phyloP scores from a whole-genome alignment of 2,113 vertebrate genomes.

The Jaculus jaculus region DNA sequence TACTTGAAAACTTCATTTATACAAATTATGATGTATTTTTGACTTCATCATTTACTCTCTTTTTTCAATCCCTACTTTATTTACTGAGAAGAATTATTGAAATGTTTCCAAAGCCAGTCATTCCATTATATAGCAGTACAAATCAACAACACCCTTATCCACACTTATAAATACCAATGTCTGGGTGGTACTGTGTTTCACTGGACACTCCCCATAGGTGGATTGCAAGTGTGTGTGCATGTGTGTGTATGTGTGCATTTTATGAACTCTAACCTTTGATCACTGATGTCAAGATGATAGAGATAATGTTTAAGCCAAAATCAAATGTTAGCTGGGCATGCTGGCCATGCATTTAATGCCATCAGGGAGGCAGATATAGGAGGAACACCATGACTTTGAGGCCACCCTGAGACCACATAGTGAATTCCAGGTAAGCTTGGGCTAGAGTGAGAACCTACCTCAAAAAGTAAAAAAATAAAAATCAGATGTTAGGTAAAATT shows the following conservation, averaged over 20 bases:
- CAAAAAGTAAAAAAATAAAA: too few species aligned
- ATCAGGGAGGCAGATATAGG: too few species aligned
- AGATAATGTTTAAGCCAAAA: slow-evolving; percentile 33
- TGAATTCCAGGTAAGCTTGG: too few species aligned
- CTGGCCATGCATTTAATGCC: too few species aligned
- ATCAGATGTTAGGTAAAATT: too few species aligned
- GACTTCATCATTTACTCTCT: not conserved
- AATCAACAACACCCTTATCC: too few species aligned
- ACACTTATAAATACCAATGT: not conserved
- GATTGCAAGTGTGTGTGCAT: not conserved
- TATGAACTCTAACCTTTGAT: not conserved
- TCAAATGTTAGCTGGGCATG: not conserved
- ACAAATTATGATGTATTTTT: not conserved
- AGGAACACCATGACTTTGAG: too few species aligned
- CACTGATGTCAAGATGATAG: not conserved
- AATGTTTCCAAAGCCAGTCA: not conserved
- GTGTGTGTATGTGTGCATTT: not conserved
- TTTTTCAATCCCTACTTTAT: not conserved
- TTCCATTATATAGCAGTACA: not conserved
- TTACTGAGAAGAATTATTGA: not conserved
- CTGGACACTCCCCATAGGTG: not conserved
- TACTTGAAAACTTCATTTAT: not conserved
- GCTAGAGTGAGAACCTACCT: too few species aligned
- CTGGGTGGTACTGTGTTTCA: not conserved
- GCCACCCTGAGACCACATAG: too few species aligned